Base-by-base conservation (phyloP, 2,797 vertebrate genomes). In the Hypotaenidia philippensis region DNA sequence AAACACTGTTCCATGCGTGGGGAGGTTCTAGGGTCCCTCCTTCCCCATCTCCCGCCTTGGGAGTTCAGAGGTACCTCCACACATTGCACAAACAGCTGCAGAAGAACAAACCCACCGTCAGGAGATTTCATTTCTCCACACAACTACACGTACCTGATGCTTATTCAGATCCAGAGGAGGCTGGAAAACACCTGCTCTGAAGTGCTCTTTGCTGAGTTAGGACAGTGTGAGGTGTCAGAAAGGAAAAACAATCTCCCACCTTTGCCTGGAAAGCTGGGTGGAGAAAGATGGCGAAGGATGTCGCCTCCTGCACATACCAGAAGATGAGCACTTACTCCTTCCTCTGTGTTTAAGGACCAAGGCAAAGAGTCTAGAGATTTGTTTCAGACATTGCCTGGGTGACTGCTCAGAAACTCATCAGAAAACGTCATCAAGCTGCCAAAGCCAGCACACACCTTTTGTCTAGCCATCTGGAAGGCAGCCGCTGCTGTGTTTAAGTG, bases 41-140 rank as follows among this genome's bases (percentile, higher is more conserved):
- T 18, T 44, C 41, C 41, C 44, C 2, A 2, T 29, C 22, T 78
- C 36, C 53, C n/a, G 14, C 32, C 61, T 29, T 0, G 0, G 0
- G 27, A 36, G 32, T 14, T 60, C 32, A 61, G 55, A 75, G 26
- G 31, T 21, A 69, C 6, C 23, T 57, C 47, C 47, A 10, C 21
- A 47, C 2, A 1, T 6, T 3, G 18, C 26, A 60, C 16, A 65
- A 87, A 66, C 20, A 61, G 8, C 21, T 27, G 41, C 34, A 40
- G 34, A 41, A 36, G 32, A 64, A 16, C 11, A 60, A 82, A 38
- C 19, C 34, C 38, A 13, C 26, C 25, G 47, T 11, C 11, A 8
- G 34, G 6, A 89, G 23, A 17, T 14, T 41, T 55, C 8, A 20
- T 45, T 76, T 53, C 36, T 69, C 78, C 13, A 7, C 27, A 27